phyloP scores from a whole-genome alignment of 2,888 invertebrate genomes.

The Polietes domitor region DNA sequence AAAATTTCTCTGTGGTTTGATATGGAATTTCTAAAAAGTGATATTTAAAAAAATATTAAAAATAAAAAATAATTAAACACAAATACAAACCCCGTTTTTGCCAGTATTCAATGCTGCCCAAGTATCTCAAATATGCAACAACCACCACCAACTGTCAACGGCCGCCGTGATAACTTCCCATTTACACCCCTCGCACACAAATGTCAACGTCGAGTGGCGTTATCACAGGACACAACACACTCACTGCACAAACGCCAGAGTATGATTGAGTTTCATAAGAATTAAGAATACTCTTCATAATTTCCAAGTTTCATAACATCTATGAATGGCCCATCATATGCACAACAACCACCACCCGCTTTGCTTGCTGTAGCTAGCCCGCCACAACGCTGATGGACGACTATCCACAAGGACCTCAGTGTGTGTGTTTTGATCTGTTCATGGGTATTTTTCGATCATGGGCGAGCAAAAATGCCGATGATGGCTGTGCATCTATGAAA shows the following conservation, averaged over 20 bases:
- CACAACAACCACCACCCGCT: too few species aligned
- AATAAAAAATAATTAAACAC: too few species aligned
- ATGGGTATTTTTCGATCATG: not conserved
- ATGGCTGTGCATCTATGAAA: constrained; percentile 16
- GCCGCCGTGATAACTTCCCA: not conserved
- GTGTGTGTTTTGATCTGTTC: not conserved
- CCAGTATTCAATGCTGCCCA: too few species aligned
- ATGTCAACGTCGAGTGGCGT: constrained; percentile 4
- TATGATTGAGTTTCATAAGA: constrained; percentile 21
- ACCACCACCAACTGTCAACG: not conserved
- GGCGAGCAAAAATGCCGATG: not conserved
- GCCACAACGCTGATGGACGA: too few species aligned
- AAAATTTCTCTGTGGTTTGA: too few species aligned
- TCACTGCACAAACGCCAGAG: constrained; percentile 9
- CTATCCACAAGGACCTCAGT: too few species aligned
- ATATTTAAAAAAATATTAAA: too few species aligned
- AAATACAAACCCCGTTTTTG: too few species aligned
- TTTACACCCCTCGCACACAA: not conserved
- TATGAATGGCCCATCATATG: constrained; percentile 19
- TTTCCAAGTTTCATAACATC: constrained; percentile 6
- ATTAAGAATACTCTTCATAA: constrained; percentile 16
- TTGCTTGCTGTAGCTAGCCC: too few species aligned
- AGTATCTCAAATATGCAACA: not conserved
- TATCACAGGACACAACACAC: constrained; percentile 2
- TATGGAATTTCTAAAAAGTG: too few species aligned